phyloP scores from a whole-genome alignment of 2,113 vertebrate genomes.

The Tympanuchus pallidicinctus region DNA sequence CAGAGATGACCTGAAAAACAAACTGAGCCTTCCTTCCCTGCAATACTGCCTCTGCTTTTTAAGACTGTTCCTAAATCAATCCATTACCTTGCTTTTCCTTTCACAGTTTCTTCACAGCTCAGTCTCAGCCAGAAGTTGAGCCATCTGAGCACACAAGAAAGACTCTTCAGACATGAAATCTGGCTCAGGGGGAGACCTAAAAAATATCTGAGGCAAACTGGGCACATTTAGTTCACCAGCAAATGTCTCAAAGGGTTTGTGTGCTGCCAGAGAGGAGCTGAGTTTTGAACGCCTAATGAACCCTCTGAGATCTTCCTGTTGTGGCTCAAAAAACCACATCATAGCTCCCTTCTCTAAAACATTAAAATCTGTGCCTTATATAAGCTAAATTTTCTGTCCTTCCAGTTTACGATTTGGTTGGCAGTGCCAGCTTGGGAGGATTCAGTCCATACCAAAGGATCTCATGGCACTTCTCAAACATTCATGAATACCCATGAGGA shows the following conservation, averaged over 20 bases:
- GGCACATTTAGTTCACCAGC: background rate
- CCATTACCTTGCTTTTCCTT: constrained; percentile 11
- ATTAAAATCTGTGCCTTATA: background rate
- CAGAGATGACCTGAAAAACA: background rate
- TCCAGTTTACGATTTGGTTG: background rate
- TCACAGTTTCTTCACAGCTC: constrained; percentile 61
- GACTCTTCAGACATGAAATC: constrained; percentile 23
- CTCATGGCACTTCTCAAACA: background rate
- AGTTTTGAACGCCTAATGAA: background rate
- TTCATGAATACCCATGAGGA: background rate
- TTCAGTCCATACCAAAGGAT: background rate
- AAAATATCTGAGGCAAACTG: background rate
- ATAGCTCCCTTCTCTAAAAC: background rate
- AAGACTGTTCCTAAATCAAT: background rate
- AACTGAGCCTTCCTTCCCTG: background rate
- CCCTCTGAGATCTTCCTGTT: background rate
- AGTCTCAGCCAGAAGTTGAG: constrained; percentile 43
- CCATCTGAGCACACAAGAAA: constrained; percentile 47
- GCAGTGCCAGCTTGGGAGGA: background rate
- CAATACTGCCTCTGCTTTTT: background rate
- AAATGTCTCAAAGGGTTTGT: background rate
- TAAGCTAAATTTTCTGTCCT: background rate
- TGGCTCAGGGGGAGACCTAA: background rate
- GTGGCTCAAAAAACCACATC: background rate
- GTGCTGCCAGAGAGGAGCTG: background rate